These are phyloP conservation scores for Lithophane semibrunnea DNA, from an alignment of 2,888 invertebrate genomes.

Conservation along the genomic window DNA sequence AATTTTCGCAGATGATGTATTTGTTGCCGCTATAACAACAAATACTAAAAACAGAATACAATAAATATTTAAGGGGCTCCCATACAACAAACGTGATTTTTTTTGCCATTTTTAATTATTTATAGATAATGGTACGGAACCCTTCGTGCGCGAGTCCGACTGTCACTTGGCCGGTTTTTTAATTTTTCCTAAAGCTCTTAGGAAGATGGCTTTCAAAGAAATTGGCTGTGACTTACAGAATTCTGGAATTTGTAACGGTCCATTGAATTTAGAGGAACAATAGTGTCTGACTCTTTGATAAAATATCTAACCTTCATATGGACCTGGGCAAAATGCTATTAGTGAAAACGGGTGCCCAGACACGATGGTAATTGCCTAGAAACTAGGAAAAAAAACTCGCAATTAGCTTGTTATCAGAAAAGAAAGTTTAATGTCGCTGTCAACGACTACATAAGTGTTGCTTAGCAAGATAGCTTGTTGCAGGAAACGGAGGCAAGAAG, in stretches of 20 bases:
- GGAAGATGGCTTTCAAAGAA: constrained; percentile 68
- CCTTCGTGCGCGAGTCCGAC: no score
- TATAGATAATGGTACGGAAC: no score
- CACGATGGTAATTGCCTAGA: constrained; percentile 53
- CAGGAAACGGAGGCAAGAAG: constrained; percentile 76
- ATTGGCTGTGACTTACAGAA: constrained; percentile 75
- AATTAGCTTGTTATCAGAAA: constrained; percentile 71
- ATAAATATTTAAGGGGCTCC: no score
- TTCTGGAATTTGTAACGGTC: constrained; percentile 73
- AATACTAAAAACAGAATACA: no score
- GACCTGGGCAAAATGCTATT: constrained; percentile 23
- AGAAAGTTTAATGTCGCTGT: constrained; percentile 75
- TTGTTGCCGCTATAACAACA: no score
- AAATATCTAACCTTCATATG: constrained; percentile 36
- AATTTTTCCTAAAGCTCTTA: constrained; percentile 46
- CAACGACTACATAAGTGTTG: constrained; percentile 67
- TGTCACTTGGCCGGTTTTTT: not conserved
- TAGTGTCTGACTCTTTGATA: constrained; percentile 68
- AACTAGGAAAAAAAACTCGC: constrained; percentile 64
- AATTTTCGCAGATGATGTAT: no score
- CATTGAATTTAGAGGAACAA: constrained; percentile 76
- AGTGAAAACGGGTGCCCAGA: constrained; percentile 29
- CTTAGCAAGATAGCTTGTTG: constrained; percentile 66
- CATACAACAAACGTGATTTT: no score
- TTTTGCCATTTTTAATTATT: no score